Evolutionary conservation across 2,113 vertebrate species (phyloP).

Genomic region (Perognathus longimembris): DNA sequence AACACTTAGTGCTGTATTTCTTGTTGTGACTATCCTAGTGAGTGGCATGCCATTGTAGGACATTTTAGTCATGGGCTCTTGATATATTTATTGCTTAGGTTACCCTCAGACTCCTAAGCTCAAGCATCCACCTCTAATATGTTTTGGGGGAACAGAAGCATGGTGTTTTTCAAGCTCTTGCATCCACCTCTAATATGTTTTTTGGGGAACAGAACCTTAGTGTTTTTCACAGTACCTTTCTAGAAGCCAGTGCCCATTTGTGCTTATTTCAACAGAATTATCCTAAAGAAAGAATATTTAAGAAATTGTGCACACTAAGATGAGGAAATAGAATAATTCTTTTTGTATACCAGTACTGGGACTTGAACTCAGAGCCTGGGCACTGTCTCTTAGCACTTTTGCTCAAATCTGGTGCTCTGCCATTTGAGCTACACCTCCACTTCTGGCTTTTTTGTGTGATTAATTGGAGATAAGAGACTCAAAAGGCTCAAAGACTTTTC

Average conservation of each 20-base stretch:
- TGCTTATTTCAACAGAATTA: neutral
- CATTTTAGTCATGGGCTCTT: neutral
- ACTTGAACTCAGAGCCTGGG: too few species aligned
- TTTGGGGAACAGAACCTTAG: neutral
- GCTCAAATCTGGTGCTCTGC: too few species aligned
- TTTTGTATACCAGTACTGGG: too few species aligned
- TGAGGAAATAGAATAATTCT: neutral
- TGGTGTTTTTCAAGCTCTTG: neutral
- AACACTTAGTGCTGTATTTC: neutral
- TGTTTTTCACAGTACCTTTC: neutral
- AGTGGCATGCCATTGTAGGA: neutral
- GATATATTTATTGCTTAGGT: neutral
- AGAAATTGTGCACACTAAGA: neutral
- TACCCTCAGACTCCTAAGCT: neutral
- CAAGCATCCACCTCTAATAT: neutral
- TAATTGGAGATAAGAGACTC: neutral
- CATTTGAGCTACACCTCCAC: too few species aligned
- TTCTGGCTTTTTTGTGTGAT: too few species aligned
- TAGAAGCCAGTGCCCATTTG: neutral
- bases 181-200: neutral
- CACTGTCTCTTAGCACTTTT: too few species aligned
- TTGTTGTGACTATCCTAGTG: neutral
- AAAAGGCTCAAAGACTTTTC: too few species aligned
- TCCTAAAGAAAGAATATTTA: neutral
- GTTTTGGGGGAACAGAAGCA: neutral